A percentile compares a stretch with the other conserved stretches of the same genome.
Evolutionary conservation across 2,113 vertebrate genomes (phyloP).

Genomic region (Axis porcinus): DNA sequence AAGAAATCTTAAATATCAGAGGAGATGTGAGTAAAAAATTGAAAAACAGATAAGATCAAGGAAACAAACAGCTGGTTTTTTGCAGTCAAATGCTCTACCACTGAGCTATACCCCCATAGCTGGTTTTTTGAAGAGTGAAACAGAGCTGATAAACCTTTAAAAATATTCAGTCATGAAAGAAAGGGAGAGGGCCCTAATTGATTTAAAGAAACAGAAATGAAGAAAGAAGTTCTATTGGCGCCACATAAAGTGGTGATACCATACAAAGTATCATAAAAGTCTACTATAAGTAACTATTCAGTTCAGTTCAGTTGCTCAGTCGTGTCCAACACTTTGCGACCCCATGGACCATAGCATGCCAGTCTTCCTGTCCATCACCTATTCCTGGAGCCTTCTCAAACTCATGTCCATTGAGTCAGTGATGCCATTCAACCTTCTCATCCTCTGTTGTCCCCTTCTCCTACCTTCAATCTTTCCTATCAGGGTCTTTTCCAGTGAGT

Average conservation of each 20-base stretch:
- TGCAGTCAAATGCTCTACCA: not conserved
- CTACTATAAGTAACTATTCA: not conserved
- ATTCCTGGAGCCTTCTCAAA: not conserved
- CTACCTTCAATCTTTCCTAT: not conserved
- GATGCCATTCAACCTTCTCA: not conserved
- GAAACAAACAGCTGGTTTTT: not conserved
- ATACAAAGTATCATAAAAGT: not conserved
- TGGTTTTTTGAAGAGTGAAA: not conserved
- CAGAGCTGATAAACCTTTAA: not conserved
- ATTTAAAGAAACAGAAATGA: not conserved
- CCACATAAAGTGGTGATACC: not conserved
- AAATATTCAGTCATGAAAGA: not conserved
- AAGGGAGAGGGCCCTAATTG: not conserved
- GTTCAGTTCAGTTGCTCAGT: not conserved
- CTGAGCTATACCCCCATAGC: too few species aligned
- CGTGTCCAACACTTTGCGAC: fast-evolving
- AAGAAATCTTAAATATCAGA: not conserved
- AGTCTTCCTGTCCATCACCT: not conserved
- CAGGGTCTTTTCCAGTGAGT: not conserved
- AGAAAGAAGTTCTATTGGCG: not conserved
- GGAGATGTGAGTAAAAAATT: not conserved
- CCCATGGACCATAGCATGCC: not conserved
- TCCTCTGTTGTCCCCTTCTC: not conserved
- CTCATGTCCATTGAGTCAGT: not conserved
- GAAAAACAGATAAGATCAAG: not conserved